Percentiles rank a stretch among this genome's conserved stretches.
These are phyloP conservation scores for Tyrannus savana DNA, from an alignment of 2,113 vertebrate species.

Conservation along the genomic window DNA sequence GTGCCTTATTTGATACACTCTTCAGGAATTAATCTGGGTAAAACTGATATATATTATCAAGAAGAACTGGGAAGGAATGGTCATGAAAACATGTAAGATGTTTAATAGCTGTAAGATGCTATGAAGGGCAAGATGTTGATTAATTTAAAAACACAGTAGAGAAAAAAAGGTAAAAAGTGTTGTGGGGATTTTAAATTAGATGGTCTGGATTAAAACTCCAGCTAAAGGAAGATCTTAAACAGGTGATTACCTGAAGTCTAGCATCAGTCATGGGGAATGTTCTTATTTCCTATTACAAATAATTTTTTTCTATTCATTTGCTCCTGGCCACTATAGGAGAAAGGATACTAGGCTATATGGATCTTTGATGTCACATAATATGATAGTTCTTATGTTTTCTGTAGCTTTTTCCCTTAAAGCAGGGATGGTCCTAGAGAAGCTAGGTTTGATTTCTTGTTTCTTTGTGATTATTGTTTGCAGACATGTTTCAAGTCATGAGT, in stretches of 20 bases:
- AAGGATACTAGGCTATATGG: not conserved
- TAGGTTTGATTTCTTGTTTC: not conserved
- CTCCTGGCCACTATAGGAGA: not conserved
- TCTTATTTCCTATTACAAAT: not conserved
- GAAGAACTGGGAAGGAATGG: not conserved
- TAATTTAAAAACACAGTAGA: not conserved
- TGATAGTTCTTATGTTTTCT: not conserved
- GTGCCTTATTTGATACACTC: accelerated
- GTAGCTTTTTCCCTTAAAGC: not conserved
- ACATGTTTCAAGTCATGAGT: not conserved
- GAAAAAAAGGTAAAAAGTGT: not conserved
- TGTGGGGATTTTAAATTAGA: not conserved
- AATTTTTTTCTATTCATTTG: not conserved
- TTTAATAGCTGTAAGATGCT: not conserved
- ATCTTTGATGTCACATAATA: not conserved
- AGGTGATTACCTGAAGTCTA: not conserved
- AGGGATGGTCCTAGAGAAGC: not conserved
- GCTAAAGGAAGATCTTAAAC: not conserved
- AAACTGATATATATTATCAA: not conserved
- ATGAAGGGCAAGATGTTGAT: not conserved
- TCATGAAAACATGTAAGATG: not conserved
- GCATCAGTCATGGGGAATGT: not conserved
- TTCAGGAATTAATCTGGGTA: not conserved
- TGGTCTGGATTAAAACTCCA: not conserved
- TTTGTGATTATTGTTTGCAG: not conserved